These are phyloP conservation scores for Meganola albula DNA, from an alignment of 2,888 invertebrate species.

Conservation along the genomic window DNA sequence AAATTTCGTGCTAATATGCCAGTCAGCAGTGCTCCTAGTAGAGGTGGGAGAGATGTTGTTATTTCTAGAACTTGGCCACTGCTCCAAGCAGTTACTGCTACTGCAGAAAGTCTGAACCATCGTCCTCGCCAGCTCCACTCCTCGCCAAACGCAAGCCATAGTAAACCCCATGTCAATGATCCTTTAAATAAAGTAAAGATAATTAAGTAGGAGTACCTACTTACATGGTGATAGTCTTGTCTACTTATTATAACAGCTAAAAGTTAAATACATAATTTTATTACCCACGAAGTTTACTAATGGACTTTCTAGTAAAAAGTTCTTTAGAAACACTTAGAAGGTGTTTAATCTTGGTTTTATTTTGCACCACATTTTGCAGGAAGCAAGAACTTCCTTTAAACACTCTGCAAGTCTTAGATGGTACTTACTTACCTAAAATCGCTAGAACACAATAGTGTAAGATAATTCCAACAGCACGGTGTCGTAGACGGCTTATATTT, in stretches of 20 bases:
- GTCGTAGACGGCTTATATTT: constrained; percentile 22
- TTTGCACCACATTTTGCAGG: too few species aligned
- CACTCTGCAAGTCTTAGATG: too few species aligned
- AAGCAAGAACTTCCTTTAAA: too few species aligned
- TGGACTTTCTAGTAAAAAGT: too few species aligned
- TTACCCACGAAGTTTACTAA: too few species aligned
- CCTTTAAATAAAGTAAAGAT: constrained; percentile 33
- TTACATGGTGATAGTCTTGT: too few species aligned
- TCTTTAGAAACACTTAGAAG: too few species aligned
- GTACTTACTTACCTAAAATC: constrained; percentile 41
- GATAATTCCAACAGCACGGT: constrained; percentile 21
- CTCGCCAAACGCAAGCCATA: constrained; percentile 53
- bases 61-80: constrained; percentile 46
- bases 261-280: too few species aligned
- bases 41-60: constrained; percentile 52
- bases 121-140: constrained; percentile 54
- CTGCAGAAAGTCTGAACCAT: constrained; percentile 49
- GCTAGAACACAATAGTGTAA: constrained; percentile 32
- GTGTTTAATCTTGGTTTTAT: too few species aligned
- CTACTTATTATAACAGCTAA: too few species aligned
- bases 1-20: constrained; percentile 59
- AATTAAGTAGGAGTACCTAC: too few species aligned
- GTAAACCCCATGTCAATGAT: constrained; percentile 48
- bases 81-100: constrained; percentile 50
- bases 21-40: constrained; percentile 53